Conservation (phyloP, 2,113 vertebrate genomes). For the Sterna hirundo region DNA sequence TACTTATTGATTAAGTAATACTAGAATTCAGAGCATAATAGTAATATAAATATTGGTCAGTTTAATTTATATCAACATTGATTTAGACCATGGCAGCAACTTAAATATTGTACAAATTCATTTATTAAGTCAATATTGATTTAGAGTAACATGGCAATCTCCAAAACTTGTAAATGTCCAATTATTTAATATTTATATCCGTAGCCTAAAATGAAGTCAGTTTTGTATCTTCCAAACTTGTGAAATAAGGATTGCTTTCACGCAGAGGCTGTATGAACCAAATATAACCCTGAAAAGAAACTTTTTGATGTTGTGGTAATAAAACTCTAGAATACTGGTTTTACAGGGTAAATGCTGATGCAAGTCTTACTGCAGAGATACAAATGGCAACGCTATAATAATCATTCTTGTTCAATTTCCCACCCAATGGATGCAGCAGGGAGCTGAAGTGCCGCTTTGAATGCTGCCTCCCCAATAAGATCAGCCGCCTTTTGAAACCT, state of each 20-base stretch:
- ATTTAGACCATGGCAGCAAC: background rate
- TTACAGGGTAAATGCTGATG: background rate
- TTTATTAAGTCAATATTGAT: background rate
- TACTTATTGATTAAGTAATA: background rate
- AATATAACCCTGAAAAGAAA: background rate
- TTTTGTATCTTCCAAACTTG: background rate
- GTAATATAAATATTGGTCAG: background rate
- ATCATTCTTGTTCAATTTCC: background rate
- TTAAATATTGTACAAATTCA: background rate
- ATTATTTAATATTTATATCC: slow-evolving; percentile 5
- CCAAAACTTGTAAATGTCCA: background rate
- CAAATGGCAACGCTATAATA: background rate
- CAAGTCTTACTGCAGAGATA: background rate
- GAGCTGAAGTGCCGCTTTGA: background rate
- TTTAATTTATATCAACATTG: slow-evolving; percentile 2
- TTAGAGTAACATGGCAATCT: background rate
- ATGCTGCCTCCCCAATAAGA: background rate
- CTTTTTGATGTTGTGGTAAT: background rate
- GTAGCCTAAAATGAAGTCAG: background rate
- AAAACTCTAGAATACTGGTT: background rate
- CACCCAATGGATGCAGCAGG: background rate
- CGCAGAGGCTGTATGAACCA: background rate
- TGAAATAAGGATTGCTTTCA: background rate
- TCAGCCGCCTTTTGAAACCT: background rate
- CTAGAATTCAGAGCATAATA: background rate